Conservation (phyloP, 2,113 vertebrate genomes). For the Sinosuthora webbiana region DNA sequence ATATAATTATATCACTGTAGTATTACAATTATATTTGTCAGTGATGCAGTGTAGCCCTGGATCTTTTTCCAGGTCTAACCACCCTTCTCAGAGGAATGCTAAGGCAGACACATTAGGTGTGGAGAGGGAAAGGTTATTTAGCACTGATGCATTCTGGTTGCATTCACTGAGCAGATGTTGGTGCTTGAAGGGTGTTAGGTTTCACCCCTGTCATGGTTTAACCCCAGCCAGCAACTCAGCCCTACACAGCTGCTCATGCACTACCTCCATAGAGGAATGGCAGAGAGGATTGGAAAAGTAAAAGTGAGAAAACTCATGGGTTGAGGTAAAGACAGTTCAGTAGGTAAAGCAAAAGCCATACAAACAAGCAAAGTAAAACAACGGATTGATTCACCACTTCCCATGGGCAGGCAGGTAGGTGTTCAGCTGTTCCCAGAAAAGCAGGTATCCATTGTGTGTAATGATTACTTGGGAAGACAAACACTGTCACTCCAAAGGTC, state of each 20-base stretch:
- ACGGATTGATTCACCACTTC: not conserved
- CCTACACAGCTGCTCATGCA: rapidly evolving
- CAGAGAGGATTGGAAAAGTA: not conserved
- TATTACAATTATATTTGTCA: not conserved
- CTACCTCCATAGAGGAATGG: not conserved
- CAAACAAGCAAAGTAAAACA: not conserved
- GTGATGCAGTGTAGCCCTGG: not conserved
- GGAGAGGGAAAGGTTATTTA: not conserved
- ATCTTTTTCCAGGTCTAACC: not conserved
- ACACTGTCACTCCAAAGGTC: not conserved
- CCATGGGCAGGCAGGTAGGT: not conserved
- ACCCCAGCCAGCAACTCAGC: not conserved
- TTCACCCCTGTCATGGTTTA: not conserved
- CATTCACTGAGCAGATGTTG: not conserved
- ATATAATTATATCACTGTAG: not conserved
- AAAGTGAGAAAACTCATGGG: not conserved
- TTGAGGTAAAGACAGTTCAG: not conserved
- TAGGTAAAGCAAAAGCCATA: not conserved
- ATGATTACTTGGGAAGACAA: not conserved
- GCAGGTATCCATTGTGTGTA: not conserved
- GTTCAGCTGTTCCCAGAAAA: not conserved
- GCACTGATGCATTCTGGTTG: not conserved
- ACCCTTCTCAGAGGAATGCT: not conserved
- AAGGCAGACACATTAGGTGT: not conserved
- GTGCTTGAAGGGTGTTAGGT: not conserved